These are phyloP conservation scores for Ammospiza nelsoni DNA, from an alignment of 2,113 vertebrate species.

Conservation along the genomic window DNA sequence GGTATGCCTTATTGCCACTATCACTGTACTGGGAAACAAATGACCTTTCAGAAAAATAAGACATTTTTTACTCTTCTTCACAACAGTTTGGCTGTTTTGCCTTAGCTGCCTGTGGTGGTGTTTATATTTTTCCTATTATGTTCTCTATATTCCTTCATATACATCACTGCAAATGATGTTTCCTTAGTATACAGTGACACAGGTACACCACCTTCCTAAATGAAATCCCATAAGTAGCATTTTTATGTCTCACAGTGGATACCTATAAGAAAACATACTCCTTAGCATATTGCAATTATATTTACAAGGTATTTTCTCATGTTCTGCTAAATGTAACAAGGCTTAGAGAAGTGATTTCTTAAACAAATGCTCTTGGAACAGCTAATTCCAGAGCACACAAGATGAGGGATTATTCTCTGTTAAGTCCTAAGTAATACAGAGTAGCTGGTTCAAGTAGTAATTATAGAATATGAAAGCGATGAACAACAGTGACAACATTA, in stretches of 20 bases:
- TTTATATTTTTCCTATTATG: not conserved
- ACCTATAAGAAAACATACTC: not conserved
- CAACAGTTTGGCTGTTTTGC: not conserved
- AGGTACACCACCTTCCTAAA: not conserved
- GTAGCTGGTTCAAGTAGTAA: constrained; percentile 56
- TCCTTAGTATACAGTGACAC: not conserved
- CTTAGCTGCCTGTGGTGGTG: not conserved
- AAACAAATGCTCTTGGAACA: constrained; percentile 61
- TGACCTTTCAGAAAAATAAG: not conserved
- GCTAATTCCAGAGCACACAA: constrained; percentile 63
- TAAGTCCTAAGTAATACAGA: constrained; percentile 56
- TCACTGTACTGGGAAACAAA: accelerated
- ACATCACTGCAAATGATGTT: not conserved
- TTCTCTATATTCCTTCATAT: not conserved
- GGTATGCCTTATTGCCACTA: not conserved
- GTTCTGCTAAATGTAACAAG: constrained; percentile 38
- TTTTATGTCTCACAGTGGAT: not conserved
- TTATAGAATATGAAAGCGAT: constrained; percentile 48
- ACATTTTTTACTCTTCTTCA: not conserved
- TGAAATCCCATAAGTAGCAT: not conserved
- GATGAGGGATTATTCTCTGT: constrained; percentile 55
- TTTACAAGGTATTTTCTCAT: not conserved
- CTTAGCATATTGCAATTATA: not conserved
- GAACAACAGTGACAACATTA: constrained; percentile 36
- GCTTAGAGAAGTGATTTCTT: constrained; percentile 54